Percentiles rank a stretch among this genome's conserved stretches.
Evolutionary conservation across 2,113 vertebrate species (phyloP).

Genomic region (Taxidea taxus): DNA sequence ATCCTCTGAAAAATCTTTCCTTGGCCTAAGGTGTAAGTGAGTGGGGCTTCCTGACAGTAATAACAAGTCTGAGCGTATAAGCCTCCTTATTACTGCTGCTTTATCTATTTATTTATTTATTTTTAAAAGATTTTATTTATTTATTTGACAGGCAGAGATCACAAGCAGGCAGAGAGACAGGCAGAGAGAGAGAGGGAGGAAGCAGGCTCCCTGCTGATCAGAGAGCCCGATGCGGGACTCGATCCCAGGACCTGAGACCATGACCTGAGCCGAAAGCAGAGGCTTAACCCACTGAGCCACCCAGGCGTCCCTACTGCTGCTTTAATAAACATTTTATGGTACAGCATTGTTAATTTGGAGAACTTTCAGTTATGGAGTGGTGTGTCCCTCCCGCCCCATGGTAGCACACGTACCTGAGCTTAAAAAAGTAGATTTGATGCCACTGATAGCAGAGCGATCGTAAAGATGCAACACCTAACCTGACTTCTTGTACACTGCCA

Average conservation of each 20-base stretch:
- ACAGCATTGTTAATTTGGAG: background rate
- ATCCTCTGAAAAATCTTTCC: background rate
- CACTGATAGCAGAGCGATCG: background rate
- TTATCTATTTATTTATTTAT: no score
- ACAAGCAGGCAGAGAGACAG: no score
- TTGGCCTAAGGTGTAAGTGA: background rate
- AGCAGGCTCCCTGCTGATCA: no score
- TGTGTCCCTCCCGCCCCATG: background rate
- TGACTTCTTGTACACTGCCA: background rate
- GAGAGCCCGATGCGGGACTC: no score
- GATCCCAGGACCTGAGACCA: no score
- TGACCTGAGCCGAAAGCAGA: no score
- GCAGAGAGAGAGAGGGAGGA: no score
- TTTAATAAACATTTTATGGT: background rate
- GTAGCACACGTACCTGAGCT: background rate
- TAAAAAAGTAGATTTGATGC: background rate
- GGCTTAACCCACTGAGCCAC: no score
- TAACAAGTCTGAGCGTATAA: background rate
- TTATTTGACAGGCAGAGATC: no score
- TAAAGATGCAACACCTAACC: background rate
- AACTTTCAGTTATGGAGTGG: background rate
- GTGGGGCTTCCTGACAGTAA: no score
- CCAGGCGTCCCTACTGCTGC: no score
- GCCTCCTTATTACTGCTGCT: background rate
- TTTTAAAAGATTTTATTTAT: no score